These are phyloP conservation scores for Bubalus kerabau DNA, from an alignment of 2,113 vertebrate species.

Conservation along the genomic window DNA sequence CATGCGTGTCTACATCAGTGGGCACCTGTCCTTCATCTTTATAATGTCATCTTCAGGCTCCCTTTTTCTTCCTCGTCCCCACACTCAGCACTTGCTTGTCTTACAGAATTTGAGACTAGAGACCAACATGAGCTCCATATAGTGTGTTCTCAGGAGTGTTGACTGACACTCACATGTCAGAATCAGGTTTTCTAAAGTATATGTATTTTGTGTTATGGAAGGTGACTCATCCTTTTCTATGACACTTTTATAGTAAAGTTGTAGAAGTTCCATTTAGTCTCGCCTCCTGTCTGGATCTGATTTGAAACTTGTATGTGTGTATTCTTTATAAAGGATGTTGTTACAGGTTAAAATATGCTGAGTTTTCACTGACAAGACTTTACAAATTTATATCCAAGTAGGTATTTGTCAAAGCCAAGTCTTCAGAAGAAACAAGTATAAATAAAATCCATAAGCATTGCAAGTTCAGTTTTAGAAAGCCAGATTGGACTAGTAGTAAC, in stretches of 20 bases:
- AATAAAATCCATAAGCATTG: background rate
- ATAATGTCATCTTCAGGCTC: background rate
- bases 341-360: background rate
- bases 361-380: background rate
- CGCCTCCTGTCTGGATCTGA: slow-evolving; percentile 34
- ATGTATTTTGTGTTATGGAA: background rate
- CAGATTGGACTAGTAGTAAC: background rate
- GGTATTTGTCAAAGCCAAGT: background rate
- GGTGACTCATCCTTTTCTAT: slow-evolving; percentile 22
- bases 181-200: background rate
- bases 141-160: background rate
- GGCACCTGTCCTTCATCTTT: background rate
- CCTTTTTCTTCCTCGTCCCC: background rate
- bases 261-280: slow-evolving; percentile 24
- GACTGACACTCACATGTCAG: background rate
- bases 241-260: slow-evolving; percentile 31
- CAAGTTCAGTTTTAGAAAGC: slow-evolving; percentile 11
- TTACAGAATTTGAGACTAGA: background rate
- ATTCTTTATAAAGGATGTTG: slow-evolving; percentile 22
- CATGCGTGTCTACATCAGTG: rapidly evolving
- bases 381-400: background rate
- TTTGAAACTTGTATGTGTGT: background rate
- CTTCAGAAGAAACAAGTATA: slow-evolving; percentile 16
- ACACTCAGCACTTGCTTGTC: background rate
- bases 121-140: background rate